Conservation (phyloP, 2,888 invertebrate genomes). For the Dilophus febrilis region DNA sequence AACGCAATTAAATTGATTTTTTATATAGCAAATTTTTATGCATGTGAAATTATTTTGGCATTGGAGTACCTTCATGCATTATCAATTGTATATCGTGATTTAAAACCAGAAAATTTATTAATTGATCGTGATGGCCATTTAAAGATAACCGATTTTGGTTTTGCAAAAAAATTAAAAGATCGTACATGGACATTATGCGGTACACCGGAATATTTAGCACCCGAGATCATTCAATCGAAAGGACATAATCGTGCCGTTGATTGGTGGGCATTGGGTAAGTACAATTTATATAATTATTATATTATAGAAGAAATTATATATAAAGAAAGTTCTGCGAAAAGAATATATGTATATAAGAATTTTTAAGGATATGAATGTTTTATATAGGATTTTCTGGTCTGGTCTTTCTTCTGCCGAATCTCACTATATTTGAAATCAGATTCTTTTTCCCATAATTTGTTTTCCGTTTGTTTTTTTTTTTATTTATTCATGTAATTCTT, state of each 20-base stretch:
- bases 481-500: no score
- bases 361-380: no score
- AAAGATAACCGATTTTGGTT: conserved; percentile 96
- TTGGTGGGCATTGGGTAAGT: conserved; percentile 91
- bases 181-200: conserved; percentile 95
- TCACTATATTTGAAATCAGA: no score
- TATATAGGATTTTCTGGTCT: no score
- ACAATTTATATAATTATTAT: conserved; percentile 3
- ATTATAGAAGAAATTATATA: no score
- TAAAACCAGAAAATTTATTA: conserved; percentile 89
- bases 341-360: no score
- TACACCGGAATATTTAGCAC: conserved; percentile 93
- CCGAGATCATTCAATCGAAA: conserved; percentile 93
- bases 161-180: conserved; percentile 86
- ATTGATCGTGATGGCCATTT: conserved; percentile 86
- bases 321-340: no score
- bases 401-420: no score
- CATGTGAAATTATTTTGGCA: conserved; percentile 84
- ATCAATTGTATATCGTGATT: conserved; percentile 71
- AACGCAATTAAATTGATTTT: conserved; percentile 4
- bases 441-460: no score
- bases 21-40: conserved; percentile 67
- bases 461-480: no score
- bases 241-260: conserved; percentile 97
- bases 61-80: conserved; percentile 84